Conservation (phyloP, 35 echinoderm and acorn worm species). For the Apostichopus parvimensis region DNA sequence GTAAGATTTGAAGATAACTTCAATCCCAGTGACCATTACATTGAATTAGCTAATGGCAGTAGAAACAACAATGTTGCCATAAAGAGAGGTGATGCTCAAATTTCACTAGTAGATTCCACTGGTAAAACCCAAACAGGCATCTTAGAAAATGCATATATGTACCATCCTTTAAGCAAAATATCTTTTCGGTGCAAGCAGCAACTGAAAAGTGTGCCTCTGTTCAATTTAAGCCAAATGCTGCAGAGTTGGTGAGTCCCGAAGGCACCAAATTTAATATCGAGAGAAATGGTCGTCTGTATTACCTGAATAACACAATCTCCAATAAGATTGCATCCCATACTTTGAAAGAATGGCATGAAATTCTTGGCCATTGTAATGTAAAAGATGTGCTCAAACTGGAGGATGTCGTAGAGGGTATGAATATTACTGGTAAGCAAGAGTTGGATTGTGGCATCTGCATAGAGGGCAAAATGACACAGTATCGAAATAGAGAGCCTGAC, state of each 20-base stretch:
- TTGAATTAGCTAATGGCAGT: conserved; percentile 9
- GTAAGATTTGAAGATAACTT: conserved; percentile 1
- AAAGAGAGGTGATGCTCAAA: background rate
- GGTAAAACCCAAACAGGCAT: conserved; percentile 11
- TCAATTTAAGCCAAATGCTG: conserved; percentile 10
- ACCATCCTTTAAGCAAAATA: conserved; percentile 2
- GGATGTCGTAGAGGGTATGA: conserved; percentile 29
- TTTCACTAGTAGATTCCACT: conserved; percentile 22
- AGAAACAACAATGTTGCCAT: background rate
- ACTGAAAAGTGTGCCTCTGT: background rate
- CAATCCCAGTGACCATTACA: conserved; percentile 18
- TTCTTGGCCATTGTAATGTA: conserved; percentile 29
- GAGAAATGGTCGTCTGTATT: conserved; percentile 23
- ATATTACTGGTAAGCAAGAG: conserved; percentile 9
- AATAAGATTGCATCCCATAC: background rate
- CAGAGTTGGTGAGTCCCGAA: background rate
- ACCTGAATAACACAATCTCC: background rate
- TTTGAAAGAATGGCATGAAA: conserved; percentile 7
- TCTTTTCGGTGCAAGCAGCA: background rate
- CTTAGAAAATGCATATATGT: conserved; percentile 37
- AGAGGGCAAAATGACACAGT: conserved; percentile 63
- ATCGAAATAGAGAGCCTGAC: conserved; percentile 44
- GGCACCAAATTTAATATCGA: conserved; percentile 42
- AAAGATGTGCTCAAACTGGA: conserved; percentile 18
- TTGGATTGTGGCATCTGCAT: conserved; percentile 54